phyloP scores from a whole-genome alignment of 2,113 vertebrate species.

The Phasianus colchicus region DNA sequence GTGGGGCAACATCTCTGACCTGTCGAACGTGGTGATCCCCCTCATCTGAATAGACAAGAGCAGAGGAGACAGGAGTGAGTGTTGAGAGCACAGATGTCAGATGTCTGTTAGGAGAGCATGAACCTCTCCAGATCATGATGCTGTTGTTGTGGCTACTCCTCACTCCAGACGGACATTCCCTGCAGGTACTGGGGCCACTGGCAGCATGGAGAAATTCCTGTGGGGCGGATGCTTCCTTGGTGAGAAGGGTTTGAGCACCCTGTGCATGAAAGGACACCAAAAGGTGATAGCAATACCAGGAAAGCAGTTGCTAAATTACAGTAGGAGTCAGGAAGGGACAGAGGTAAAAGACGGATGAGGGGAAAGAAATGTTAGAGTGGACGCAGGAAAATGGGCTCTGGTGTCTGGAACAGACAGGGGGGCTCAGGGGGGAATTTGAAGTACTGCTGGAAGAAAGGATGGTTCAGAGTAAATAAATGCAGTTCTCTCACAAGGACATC shows the following conservation, averaged over 20 bases:
- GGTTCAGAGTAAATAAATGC: neutral
- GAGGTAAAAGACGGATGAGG: neutral
- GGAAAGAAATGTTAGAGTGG: neutral
- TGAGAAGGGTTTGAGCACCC: neutral
- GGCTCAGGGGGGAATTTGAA: neutral
- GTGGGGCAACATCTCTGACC: conserved; percentile 42
- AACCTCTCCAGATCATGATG: neutral
- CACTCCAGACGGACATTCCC: neutral
- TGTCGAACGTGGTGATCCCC: neutral
- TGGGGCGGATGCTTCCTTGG: neutral
- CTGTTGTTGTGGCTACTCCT: neutral
- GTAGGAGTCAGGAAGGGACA: neutral
- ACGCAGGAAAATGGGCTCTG: neutral
- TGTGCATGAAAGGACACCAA: rapidly evolving
- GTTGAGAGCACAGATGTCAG: neutral
- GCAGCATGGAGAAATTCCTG: neutral
- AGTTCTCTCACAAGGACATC: neutral
- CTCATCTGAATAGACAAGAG: neutral
- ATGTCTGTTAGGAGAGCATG: neutral
- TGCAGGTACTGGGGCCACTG: no score
- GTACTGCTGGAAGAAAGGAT: neutral
- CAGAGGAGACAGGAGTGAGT: conserved; percentile 11
- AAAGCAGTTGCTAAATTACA: neutral
- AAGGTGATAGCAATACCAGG: neutral
- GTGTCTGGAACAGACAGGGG: neutral